Evolutionary conservation across 1,140 invertebrate genomes (phyloP).

Genomic region (Zaprionus nigranus): DNA sequence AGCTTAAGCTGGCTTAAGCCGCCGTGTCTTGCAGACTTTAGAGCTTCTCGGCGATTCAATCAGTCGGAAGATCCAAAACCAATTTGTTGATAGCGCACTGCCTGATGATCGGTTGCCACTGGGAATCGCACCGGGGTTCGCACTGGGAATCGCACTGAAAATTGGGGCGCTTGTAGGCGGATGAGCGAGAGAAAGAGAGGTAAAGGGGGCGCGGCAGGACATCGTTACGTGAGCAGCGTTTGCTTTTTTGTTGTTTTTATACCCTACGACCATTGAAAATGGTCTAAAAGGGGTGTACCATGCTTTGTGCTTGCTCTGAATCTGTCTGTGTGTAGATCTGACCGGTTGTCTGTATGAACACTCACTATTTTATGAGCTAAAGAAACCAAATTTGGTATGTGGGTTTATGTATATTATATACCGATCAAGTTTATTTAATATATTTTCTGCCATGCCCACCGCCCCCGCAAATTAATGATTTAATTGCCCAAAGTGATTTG

Average conservation of each 20-base stretch:
- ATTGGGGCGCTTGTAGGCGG: slow-evolving; percentile 56
- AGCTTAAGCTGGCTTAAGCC: slow-evolving; percentile 48
- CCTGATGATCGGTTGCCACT: slow-evolving; percentile 67
- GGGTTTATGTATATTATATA: too few relatives aligned
- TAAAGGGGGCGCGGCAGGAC: slow-evolving; percentile 45
- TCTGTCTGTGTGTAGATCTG: too few relatives aligned
- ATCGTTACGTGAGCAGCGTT: slow-evolving; percentile 60
- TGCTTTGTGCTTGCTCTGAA: too few relatives aligned
- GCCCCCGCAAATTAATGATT: too few relatives aligned
- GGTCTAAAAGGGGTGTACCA: too few relatives aligned
- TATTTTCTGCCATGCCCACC: too few relatives aligned
- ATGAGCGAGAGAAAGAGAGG: slow-evolving; percentile 11
- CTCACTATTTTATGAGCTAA: too few relatives aligned
- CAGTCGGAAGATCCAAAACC: slow-evolving; percentile 76
- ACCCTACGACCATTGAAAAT: too few relatives aligned
- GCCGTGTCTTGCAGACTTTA: slow-evolving; percentile 39
- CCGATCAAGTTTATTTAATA: too few relatives aligned
- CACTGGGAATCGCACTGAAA: slow-evolving; percentile 49
- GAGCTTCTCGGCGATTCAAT: slow-evolving; percentile 61
- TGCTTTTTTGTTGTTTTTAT: background rate
- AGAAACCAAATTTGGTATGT: too few relatives aligned
- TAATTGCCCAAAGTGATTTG: too few relatives aligned
- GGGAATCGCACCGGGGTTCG: slow-evolving; percentile 34
- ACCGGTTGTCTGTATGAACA: too few relatives aligned
- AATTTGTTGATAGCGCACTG: slow-evolving; percentile 75